Evolutionary conservation across 2,113 vertebrate genomes (phyloP), one percentile per base, ranked within the genome.

Genomic region (Agapornis roseicollis): DNA sequence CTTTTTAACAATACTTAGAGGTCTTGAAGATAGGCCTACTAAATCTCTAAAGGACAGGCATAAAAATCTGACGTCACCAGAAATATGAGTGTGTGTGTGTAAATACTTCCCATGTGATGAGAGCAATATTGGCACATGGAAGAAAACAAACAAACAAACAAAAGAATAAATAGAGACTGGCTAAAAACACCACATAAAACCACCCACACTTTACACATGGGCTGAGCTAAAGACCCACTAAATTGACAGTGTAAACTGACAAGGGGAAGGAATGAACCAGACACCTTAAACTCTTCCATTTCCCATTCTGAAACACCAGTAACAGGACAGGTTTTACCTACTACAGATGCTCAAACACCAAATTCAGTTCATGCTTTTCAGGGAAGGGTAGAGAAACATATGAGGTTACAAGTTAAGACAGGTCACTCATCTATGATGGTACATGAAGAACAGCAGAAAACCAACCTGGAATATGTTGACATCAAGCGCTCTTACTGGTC

Each of bases 381-480:
- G 41, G 31, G 15, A 14, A 52, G 7, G 2, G 23, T 10, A 47
- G 28, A 63, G 17, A 71, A 89, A 68, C 17, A 41, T 35, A 25
- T 33, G 17, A 69, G 28, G 22, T 58, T 44, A 42, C 17, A 63
- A 17, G 13, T 52, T 37, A 69, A 60, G 33, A 58, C 0, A 74
- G 27, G 64, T 3, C n/a, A 41, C 27, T 69, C 46, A 27, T 46
- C n/a, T 49, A 3, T 0, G 24, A 31, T 1, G 1, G 24, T 4
- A 17, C 5, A 7, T 13, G 25, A 79, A 66, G 19, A 81, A 58
- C 6, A 77, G 31, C 70, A 44, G 68, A 80, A 92, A 85, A 84
- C 97, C 84, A 86, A 99, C 99, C 98, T 99, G 99, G 91, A 99
- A 99, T 17, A 99, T 97, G 95, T 99, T 99, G 93, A 99, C 97